A percentile compares a stretch with the other conserved stretches of the same genome.
These are phyloP conservation scores for Bombyx huttoni DNA, from an alignment of 2,888 invertebrate genomes.

Conservation along the genomic window DNA sequence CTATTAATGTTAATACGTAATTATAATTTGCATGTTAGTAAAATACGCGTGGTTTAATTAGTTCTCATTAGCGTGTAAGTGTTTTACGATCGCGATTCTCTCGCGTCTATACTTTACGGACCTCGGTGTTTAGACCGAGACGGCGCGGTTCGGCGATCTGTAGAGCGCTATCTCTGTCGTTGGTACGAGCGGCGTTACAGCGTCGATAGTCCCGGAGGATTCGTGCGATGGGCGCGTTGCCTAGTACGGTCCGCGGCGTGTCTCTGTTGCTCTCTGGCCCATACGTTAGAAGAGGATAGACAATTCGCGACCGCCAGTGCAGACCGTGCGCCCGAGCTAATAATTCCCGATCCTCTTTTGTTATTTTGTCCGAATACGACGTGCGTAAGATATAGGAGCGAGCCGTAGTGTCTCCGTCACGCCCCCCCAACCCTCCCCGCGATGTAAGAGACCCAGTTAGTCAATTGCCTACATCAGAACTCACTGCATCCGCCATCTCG, in stretches of 20 bases:
- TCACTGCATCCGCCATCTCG: not conserved
- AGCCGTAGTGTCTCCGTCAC: not conserved
- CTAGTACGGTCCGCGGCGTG: too few species aligned
- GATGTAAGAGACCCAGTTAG: not conserved
- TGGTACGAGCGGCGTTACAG: not conserved
- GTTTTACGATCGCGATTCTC: not conserved
- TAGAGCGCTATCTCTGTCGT: not conserved
- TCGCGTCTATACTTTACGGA: not conserved
- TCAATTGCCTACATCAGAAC: not conserved
- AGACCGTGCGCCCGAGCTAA: too few species aligned
- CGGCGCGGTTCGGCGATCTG: not conserved
- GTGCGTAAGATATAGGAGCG: not conserved
- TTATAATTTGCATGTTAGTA: conserved; percentile 18
- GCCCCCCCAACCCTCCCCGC: not conserved
- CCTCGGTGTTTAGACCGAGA: not conserved
- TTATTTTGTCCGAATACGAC: not conserved
- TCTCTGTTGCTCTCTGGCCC: too few species aligned
- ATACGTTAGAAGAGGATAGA: too few species aligned
- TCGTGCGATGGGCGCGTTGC: too few species aligned
- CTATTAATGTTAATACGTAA: conserved; percentile 19
- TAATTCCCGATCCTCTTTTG: too few species aligned
- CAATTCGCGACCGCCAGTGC: too few species aligned
- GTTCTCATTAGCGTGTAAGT: not conserved
- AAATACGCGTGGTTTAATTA: not conserved
- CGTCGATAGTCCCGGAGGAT: not conserved